These are phyloP conservation scores for Eudemis profundana DNA, from an alignment of 2,888 invertebrate genomes.

Conservation along the genomic window DNA sequence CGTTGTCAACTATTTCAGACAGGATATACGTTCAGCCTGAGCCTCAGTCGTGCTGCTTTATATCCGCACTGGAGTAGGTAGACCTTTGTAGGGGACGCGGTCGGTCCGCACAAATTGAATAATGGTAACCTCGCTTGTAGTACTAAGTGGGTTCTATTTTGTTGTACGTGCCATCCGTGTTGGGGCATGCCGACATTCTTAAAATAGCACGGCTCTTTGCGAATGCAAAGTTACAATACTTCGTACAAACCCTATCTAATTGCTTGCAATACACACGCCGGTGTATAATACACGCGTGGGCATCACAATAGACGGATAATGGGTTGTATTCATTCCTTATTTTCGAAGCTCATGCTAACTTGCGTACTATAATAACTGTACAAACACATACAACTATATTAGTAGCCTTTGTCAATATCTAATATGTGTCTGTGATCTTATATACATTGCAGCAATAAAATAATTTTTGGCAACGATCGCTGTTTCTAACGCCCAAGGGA, in stretches of 20 bases:
- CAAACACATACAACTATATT: too few relatives aligned
- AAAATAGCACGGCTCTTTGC: conserved; percentile 34
- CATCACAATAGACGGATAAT: conserved; percentile 10
- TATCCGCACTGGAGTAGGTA: conserved; percentile 54
- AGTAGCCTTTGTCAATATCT: too few relatives aligned
- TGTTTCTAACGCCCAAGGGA: too few relatives aligned
- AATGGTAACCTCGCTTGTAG: conserved; percentile 70
- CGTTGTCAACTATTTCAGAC: conserved; percentile 17
- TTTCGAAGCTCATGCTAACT: conserved; percentile 7
- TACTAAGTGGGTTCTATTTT: conserved; percentile 78
- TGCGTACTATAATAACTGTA: background rate
- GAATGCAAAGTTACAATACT: conserved; percentile 29
- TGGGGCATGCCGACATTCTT: conserved; percentile 45
- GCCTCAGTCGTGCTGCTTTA: conserved; percentile 46
- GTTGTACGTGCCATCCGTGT: conserved; percentile 64
- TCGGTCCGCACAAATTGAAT: conserved; percentile 75
- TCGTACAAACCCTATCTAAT: conserved; percentile 24
- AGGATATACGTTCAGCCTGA: conserved; percentile 44
- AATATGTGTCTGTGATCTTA: too few relatives aligned
- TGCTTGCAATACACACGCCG: conserved; percentile 17
- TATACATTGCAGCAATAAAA: too few relatives aligned
- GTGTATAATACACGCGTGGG: conserved; percentile 14
- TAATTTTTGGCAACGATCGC: too few relatives aligned
- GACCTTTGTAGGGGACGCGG: conserved; percentile 63
- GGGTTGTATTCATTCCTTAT: conserved; percentile 32